phyloP scores from a whole-genome alignment of 2,888 invertebrate genomes.

The Acronicta aceris region DNA sequence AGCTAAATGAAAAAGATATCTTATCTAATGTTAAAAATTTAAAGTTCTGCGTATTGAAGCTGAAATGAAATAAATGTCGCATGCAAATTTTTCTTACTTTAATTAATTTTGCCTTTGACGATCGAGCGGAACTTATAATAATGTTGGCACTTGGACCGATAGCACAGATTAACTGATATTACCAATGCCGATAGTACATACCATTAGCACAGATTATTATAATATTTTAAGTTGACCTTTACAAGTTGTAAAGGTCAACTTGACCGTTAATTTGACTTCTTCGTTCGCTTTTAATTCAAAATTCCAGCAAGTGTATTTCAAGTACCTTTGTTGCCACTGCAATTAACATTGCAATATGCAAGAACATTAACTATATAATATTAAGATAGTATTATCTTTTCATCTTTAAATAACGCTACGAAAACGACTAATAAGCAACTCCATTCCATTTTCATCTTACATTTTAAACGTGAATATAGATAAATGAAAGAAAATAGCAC shows the following conservation, averaged over 20 bases:
- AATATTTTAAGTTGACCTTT: too few species aligned
- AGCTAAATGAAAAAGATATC: slow-evolving; percentile 40
- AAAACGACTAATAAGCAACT: slow-evolving; percentile 1
- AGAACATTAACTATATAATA: slow-evolving; percentile 26
- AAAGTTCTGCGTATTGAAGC: slow-evolving; percentile 24
- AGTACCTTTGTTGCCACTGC: neutral
- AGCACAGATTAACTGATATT: too few species aligned
- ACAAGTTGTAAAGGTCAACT: too few species aligned
- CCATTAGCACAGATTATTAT: too few species aligned
- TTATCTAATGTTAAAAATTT: slow-evolving; percentile 39
- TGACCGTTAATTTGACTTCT: too few species aligned
- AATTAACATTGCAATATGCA: slow-evolving; percentile 23
- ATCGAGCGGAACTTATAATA: neutral
- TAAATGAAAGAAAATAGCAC: slow-evolving; percentile 1
- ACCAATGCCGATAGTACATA: too few species aligned
- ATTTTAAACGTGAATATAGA: slow-evolving; percentile 3
- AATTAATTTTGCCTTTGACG: slow-evolving; percentile 14
- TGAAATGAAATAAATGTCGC: slow-evolving; percentile 27
- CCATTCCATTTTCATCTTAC: slow-evolving; percentile 2
- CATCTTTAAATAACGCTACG: slow-evolving; percentile 8
- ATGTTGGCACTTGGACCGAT: neutral
- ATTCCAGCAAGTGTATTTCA: neutral
- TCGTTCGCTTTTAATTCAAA: too few species aligned
- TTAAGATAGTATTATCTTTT: slow-evolving; percentile 16
- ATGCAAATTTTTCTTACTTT: slow-evolving; percentile 28